Evolutionary conservation across 2,113 vertebrate genomes (phyloP).

Genomic region (Eptatretus burgeri): DNA sequence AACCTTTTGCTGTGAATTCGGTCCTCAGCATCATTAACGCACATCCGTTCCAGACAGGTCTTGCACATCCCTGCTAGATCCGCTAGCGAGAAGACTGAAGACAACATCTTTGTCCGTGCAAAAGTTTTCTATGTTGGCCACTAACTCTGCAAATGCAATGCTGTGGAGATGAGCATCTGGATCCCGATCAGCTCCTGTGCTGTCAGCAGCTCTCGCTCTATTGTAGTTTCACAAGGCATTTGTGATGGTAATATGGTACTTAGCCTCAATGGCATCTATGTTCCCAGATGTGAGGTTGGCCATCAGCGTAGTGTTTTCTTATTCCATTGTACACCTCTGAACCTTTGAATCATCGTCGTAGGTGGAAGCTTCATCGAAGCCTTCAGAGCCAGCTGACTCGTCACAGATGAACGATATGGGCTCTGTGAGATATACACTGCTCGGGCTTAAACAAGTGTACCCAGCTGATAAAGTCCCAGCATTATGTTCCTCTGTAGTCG

Average conservation of each 20-base stretch:
- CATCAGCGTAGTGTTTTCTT: neutral
- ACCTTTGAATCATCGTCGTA: neutral
- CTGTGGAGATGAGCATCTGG: too few species aligned
- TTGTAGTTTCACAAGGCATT: too few species aligned
- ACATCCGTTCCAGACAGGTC: neutral
- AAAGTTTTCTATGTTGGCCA: conserved; percentile 3
- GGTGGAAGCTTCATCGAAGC: neutral
- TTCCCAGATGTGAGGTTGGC: conserved; percentile 2
- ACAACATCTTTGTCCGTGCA: neutral
- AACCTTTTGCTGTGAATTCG: neutral
- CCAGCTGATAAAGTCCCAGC: neutral
- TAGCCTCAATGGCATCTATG: neutral
- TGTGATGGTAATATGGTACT: too few species aligned
- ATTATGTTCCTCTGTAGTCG: conserved; percentile 3
- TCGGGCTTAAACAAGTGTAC: neutral
- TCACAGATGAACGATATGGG: neutral
- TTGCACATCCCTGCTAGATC: neutral
- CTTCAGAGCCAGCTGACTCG: conserved; percentile 5
- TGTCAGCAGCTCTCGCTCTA: too few species aligned
- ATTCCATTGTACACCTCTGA: too few species aligned
- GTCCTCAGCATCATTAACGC: neutral
- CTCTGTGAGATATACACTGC: neutral
- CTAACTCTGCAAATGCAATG: too few species aligned
- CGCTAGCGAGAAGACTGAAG: neutral
- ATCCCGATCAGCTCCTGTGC: too few species aligned